Evolutionary conservation across 2,113 vertebrate species (phyloP), one percentile per base, ranked within the genome.

Genomic region (Sylvia atricapilla): DNA sequence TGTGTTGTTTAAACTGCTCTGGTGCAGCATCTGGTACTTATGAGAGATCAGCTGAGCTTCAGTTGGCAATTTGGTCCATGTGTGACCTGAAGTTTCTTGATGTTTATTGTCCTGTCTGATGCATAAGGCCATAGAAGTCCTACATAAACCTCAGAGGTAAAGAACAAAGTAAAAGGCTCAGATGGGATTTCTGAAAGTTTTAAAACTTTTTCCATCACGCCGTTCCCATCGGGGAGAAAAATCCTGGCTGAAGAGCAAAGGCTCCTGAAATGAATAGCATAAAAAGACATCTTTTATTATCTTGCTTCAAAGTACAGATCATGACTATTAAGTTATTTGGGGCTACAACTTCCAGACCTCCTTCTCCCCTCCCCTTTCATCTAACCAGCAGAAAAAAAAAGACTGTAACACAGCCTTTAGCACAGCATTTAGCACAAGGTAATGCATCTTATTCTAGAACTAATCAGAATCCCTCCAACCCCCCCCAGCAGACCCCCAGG

Each of bases 131-230:
- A 6, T 82, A 87, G 62, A 84, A 93, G 91, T 53, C 55, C 80
- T 90, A 90, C 69, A 75, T 87, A 93, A 90, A 93, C 84, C 80
- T 89, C 92, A 82, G 80, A 95, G 86, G 93, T 95, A 93, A 90
- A 90, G 90, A 95, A 90, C 86, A 96, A 96, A 97, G 96, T 35
- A 53, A 68, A 92, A 94, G 46, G 46, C 92, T 96, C 88, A 94
- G 80, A 93, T 68, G 66, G 88, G 90, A 94, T 96, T 96, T 94
- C 73, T 96, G 77, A 89, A 76, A n/a, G 69, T 81, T 95, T 86
- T 95, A 89, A 89, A 68, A 82, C 62, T 92, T 95, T 92, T 97
- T 96, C 92, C 94, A 84, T 89, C 44, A 84, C 72, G 20, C 79
- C 4, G 0, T 94, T 95, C 69, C 83, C 93, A 96, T 89, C 83